Conservation (phyloP, 2,888 invertebrate species). For the Schizaphis graminum region DNA sequence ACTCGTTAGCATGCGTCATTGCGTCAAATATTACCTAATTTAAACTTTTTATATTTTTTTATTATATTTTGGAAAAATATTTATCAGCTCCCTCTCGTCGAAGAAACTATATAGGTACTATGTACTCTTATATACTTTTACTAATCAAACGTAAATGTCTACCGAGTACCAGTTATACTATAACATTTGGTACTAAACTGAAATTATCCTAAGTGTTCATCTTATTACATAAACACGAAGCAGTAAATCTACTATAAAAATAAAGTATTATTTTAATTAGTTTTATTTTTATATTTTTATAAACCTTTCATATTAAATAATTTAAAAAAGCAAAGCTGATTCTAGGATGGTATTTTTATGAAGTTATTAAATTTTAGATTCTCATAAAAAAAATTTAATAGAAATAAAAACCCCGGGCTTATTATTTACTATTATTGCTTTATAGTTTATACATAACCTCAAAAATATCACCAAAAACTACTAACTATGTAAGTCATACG, state of each 20-base stretch:
- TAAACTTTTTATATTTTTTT: not conserved
- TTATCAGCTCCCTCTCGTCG: not conserved
- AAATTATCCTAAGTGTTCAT: not conserved
- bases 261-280: not conserved
- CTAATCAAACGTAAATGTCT: not conserved
- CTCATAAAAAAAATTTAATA: not conserved
- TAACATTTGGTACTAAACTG: not conserved
- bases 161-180: not conserved
- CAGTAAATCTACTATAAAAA: not conserved
- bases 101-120: not conserved
- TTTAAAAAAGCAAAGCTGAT: not conserved
- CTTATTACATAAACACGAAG: not conserved
- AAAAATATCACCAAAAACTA: not conserved
- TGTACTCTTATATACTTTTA: not conserved
- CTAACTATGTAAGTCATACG: not conserved
- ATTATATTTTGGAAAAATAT: not conserved
- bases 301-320: not conserved
- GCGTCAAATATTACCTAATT: not conserved
- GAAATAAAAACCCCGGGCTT: not conserved
- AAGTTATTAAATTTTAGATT: not conserved
- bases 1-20: not conserved
- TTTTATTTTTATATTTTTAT: not conserved
- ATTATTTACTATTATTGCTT: not conserved
- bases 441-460: not conserved
- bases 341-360: not conserved